Conservation (phyloP, 2,888 invertebrate genomes). For the Koerneria pararmatus region DNA sequence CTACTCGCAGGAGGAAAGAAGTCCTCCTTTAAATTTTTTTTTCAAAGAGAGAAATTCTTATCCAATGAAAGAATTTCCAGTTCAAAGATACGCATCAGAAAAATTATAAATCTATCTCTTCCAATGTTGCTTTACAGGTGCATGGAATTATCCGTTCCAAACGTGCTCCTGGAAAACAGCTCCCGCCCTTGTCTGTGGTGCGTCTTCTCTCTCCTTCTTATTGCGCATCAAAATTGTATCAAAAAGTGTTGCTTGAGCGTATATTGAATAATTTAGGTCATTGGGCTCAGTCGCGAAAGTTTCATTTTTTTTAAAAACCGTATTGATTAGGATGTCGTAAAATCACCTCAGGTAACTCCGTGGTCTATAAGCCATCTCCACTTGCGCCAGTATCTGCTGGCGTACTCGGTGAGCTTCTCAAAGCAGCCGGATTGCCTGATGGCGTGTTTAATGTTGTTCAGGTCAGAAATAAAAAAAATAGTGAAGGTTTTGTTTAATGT, state of each 20-base stretch:
- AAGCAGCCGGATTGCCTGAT: constrained; percentile 64
- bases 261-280: background rate
- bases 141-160: constrained; percentile 68
- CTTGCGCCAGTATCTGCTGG: constrained; percentile 65
- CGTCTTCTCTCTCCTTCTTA: background rate
- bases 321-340: background rate
- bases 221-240: background rate
- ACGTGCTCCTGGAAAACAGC: constrained; percentile 64
- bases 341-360: constrained; percentile 65
- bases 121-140: constrained; percentile 44
- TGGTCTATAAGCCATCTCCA: constrained; percentile 66
- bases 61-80: too few species aligned
- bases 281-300: background rate
- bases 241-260: background rate
- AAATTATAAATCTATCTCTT: constrained; percentile 35
- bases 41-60: too few species aligned
- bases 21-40: too few species aligned
- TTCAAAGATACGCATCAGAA: too few species aligned
- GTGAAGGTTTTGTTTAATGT: too few species aligned
- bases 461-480: constrained; percentile 60
- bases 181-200: constrained; percentile 62
- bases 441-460: constrained; percentile 65
- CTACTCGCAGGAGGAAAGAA: too few species aligned
- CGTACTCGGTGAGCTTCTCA: constrained; percentile 65
- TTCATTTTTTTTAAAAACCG: background rate